Base-by-base conservation (phyloP, 2,113 vertebrate species). In the Oenanthe melanoleuca region DNA sequence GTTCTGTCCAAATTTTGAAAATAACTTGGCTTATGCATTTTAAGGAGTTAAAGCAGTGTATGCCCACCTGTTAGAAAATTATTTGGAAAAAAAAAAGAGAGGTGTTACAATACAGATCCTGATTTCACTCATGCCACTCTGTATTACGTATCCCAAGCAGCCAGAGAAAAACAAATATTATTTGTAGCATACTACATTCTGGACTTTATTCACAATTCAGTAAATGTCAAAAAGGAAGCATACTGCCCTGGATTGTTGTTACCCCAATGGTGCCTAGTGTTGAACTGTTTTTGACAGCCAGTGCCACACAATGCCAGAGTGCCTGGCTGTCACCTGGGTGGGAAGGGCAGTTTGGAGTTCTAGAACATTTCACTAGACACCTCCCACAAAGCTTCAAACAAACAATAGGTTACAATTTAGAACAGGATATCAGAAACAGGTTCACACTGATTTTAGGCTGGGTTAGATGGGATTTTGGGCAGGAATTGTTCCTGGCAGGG, bases 261-360 rank as follows among this genome's bases (percentile, higher is more conserved):
- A 21, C 21, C 45, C 20, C 1, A 20, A 23, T 17, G n/a, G 34
- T 37, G 60, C 1, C 1, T 33, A 5, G 17, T 3, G 1, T 11
- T 49, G 57, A 38, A 10, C n/a, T 56, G 53, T 2, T 40, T 14
- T 17, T 16, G 37, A 26, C 1, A 21, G 50, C 8, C 15, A 21
- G 0, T 1, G 16, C 11, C 7, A 3, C 23, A 34, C 14, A 60
- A 8, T 28, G 8, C 13, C 24, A 12, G 56, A 10, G 23, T 1
- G 14, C 24, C 7, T 11, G 0, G 0, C 18, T 25, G 28, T 4
- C 15, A 14, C 3, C n/a, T 2, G 33, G 2, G 2, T 3, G 19
- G 25, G 33, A 59, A 31, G 17, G 18, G 5, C 0, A 8, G 6
- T 20, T 7, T 37, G 44, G 37, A 64, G 22, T 8, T 23, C 29